phyloP scores from a whole-genome alignment of 2,113 vertebrate species.

The Gambusia holbrooki region DNA sequence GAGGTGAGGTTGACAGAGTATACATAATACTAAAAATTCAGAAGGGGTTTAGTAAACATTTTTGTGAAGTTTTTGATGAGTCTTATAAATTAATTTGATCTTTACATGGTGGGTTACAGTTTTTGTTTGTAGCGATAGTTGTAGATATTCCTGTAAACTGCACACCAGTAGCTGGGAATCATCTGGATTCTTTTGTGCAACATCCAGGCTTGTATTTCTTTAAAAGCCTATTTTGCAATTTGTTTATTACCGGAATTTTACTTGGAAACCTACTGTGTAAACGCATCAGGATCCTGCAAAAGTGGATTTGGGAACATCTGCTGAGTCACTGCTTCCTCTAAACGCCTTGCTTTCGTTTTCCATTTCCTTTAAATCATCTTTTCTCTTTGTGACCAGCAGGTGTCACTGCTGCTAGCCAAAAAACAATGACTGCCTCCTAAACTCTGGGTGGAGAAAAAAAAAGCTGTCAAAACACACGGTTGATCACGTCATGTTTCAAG shows the following conservation, averaged over 20 bases:
- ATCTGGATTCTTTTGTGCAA: too few relatives aligned
- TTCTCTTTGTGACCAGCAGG: conserved; percentile 15
- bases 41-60: background rate
- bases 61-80: background rate
- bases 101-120: background rate
- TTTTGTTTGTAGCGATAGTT: background rate
- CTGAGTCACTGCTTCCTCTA: conserved; percentile 47
- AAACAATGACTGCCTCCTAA: background rate
- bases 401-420: conserved; percentile 20
- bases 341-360: conserved; percentile 52
- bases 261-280: too few relatives aligned
- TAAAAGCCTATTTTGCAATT: background rate
- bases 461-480: background rate
- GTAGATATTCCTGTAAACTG: too few relatives aligned
- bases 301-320: background rate
- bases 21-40: background rate
- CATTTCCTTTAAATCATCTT: conserved; percentile 26
- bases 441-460: background rate
- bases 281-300: background rate
- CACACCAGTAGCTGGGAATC: too few relatives aligned
- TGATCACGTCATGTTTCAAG: background rate
- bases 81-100: background rate
- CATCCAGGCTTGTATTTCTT: background rate
- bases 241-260: background rate
- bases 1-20: too few relatives aligned